phyloP scores from a whole-genome alignment of 2,113 vertebrate genomes.

The Muntiacus muntjak region DNA sequence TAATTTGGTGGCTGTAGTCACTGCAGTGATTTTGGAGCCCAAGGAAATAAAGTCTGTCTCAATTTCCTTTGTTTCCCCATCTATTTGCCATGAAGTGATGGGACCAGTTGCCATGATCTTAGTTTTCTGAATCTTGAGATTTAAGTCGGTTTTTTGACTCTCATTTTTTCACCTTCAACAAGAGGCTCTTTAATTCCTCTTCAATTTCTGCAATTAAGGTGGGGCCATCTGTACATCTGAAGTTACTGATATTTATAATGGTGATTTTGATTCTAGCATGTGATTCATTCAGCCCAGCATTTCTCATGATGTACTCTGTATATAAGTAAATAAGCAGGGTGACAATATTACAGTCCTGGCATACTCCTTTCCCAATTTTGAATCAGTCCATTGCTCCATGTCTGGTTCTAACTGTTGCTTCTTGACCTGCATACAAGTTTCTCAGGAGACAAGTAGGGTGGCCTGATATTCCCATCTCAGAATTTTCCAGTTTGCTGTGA shows the following conservation, averaged over 20 bases:
- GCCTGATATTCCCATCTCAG: neutral
- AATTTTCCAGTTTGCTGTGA: neutral
- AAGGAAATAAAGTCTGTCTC: neutral
- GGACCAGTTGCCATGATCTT: neutral
- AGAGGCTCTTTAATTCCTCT: neutral
- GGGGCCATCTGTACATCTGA: neutral
- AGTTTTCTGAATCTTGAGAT: neutral
- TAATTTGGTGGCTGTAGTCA: neutral
- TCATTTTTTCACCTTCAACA: neutral
- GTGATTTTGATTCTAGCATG: neutral
- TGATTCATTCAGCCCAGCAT: neutral
- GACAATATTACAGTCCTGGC: neutral
- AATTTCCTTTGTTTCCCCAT: neutral
- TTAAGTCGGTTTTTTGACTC: neutral
- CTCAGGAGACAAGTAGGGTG: neutral
- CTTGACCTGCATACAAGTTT: neutral
- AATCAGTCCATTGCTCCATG: neutral
- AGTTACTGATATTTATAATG: neutral
- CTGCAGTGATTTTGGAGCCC: neutral
- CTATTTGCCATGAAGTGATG: neutral
- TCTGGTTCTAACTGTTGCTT: neutral
- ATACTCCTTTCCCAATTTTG: neutral
- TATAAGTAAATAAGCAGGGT: neutral
- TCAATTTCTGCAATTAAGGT: neutral
- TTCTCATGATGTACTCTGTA: neutral